Conservation (phyloP, 1,140 invertebrate species). For the Drosophila pallidifrons region DNA sequence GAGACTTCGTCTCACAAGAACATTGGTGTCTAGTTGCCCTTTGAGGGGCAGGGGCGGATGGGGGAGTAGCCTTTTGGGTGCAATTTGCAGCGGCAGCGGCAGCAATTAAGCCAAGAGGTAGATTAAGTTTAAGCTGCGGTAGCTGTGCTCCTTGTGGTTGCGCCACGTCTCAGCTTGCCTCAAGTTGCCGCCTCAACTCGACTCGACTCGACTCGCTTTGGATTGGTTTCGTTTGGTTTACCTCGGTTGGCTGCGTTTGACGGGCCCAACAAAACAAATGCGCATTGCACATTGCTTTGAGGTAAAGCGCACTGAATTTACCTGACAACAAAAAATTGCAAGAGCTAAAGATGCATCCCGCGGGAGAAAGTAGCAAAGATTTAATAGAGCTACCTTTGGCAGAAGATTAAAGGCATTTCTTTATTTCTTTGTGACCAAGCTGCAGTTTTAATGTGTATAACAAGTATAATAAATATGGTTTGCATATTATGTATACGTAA, state of each 20-base stretch:
- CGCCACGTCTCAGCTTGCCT: neutral
- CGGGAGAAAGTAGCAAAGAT: neutral
- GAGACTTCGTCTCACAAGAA: slow-evolving; percentile 15
- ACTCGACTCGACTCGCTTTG: neutral
- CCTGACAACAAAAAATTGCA: neutral
- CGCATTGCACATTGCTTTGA: slow-evolving; percentile 24
- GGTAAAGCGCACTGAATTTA: slow-evolving; percentile 14
- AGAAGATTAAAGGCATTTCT: neutral
- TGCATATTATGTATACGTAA: too few relatives aligned
- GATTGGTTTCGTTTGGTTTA: neutral
- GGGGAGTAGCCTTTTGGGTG: slow-evolving; percentile 70
- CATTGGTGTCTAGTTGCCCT: slow-evolving; percentile 34
- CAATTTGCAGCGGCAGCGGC: slow-evolving; percentile 76
- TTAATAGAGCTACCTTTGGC: slow-evolving; percentile 2
- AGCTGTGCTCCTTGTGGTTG: slow-evolving; percentile 39
- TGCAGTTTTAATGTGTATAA: too few relatives aligned
- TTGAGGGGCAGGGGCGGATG: neutral
- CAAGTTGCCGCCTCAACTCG: neutral
- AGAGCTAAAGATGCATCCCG: neutral
- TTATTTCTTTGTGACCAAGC: neutral
- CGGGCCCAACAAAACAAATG: slow-evolving; percentile 32
- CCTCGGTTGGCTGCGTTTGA: slow-evolving; percentile 40
- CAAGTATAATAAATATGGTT: too few relatives aligned
- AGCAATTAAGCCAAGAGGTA: slow-evolving; percentile 82
- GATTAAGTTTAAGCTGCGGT: slow-evolving; percentile 76